phyloP scores from a whole-genome alignment of 1,140 invertebrate genomes.

The Conopomorpha cramerella region DNA sequence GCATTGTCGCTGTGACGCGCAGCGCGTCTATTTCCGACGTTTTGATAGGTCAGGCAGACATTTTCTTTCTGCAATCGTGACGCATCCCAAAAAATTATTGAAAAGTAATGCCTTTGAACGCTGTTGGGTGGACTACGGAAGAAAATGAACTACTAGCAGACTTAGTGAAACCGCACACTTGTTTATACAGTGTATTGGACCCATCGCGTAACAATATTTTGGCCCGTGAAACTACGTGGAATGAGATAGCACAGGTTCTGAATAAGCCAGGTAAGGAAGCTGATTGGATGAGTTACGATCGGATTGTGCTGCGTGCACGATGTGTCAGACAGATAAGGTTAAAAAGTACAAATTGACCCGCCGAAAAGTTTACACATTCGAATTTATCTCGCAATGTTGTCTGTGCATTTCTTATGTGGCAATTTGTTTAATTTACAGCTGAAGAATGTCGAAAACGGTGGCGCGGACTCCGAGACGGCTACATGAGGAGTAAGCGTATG shows the following conservation, averaged over 20 bases:
- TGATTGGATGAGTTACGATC: conserved; percentile 10
- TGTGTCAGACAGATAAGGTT: conserved; percentile 11
- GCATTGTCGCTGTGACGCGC: conserved; percentile 44
- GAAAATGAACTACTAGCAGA: conserved; percentile 39
- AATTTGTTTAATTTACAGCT: conserved; percentile 24
- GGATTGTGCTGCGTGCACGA: conserved; percentile 22
- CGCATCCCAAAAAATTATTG: conserved; percentile 16
- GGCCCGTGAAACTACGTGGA: conserved; percentile 38
- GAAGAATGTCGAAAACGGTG: conserved; percentile 51
- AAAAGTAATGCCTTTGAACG: conserved; percentile 38
- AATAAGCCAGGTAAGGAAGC: conserved; percentile 35
- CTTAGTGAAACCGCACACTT: conserved; percentile 36
- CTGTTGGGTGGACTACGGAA: conserved; percentile 34
- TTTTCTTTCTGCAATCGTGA: conserved; percentile 41
- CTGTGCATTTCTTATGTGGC: not conserved
- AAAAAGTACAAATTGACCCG: not conserved
- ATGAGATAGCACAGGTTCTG: conserved; percentile 35
- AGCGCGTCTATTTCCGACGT: conserved; percentile 42
- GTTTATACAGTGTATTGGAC: conserved; percentile 34
- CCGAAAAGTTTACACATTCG: conserved; percentile 1
- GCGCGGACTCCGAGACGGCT: conserved; percentile 41
- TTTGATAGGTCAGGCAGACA: conserved; percentile 43
- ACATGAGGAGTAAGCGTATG: conserved; percentile 31
- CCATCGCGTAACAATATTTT: conserved; percentile 46
- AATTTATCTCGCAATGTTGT: not conserved